Percentiles rank a stretch among this genome's conserved stretches.
These are phyloP conservation scores for Scomber scombrus DNA, from an alignment of 2,113 vertebrate genomes.

Conservation along the genomic window DNA sequence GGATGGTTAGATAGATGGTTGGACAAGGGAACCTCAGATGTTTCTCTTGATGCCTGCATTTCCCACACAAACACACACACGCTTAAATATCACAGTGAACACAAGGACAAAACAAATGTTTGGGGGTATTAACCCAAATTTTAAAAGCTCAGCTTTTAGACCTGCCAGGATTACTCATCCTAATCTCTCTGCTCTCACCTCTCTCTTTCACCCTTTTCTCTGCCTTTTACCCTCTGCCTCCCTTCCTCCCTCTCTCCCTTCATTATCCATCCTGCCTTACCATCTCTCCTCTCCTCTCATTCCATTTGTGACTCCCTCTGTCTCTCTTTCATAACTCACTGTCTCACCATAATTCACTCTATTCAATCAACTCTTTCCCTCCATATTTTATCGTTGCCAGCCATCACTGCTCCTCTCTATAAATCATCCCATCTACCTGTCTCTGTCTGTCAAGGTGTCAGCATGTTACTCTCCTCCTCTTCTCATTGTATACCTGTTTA, in stretches of 20 bases:
- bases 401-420: conserved; percentile 48
- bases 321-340: conserved; percentile 74
- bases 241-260: conserved; percentile 39
- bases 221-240: conserved; percentile 52
- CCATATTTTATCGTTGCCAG: conserved; percentile 52
- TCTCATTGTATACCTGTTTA: neutral
- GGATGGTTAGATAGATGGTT: neutral
- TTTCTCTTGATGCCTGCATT: conserved; percentile 3
- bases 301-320: conserved; percentile 55
- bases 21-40: neutral
- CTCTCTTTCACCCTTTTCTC: conserved; percentile 40
- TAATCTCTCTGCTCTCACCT: conserved; percentile 67
- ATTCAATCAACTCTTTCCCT: conserved; percentile 61
- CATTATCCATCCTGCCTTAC: neutral
- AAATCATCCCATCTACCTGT: conserved; percentile 51
- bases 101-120: conserved; percentile 69
- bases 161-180: conserved; percentile 71
- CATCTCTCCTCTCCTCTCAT: conserved; percentile 52
- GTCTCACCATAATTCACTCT: conserved; percentile 64
- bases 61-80: conserved; percentile 4
- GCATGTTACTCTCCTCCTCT: conserved; percentile 1
- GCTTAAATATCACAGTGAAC: conserved; percentile 13
- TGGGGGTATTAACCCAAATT: conserved; percentile 77
- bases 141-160: conserved; percentile 77
- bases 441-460: conserved; percentile 48